Percentiles rank a stretch among this genome's conserved stretches.
Evolutionary conservation across 1,140 invertebrate genomes (phyloP).

Genomic region (Listronotus bonariensis): DNA sequence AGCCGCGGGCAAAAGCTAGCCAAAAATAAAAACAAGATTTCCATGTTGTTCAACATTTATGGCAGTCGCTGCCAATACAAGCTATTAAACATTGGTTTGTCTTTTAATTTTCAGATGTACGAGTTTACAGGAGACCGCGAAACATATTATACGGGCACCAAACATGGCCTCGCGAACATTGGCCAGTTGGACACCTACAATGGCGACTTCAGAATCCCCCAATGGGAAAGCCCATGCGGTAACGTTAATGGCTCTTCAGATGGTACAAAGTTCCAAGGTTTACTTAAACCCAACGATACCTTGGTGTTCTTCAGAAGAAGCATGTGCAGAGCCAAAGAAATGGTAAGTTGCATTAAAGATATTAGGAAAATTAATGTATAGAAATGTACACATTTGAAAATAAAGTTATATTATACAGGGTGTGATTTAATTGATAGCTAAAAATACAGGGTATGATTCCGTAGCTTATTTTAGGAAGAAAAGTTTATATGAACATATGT

Average conservation of each 20-base stretch:
- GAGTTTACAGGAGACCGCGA: constrained; percentile 80
- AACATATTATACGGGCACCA: constrained; percentile 77
- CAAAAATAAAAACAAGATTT: too few species aligned
- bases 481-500: too few species aligned
- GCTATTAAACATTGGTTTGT: too few species aligned
- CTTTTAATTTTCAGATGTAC: constrained; percentile 72
- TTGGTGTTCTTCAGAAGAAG: constrained; percentile 81
- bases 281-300: constrained; percentile 68
- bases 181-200: constrained; percentile 80
- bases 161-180: constrained; percentile 61
- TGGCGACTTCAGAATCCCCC: constrained; percentile 70
- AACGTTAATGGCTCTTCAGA: constrained; percentile 80
- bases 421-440: too few species aligned
- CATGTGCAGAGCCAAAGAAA: constrained; percentile 73
- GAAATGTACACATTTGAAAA: neutral
- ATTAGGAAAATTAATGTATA: neutral
- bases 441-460: too few species aligned
- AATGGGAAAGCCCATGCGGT: constrained; percentile 78
- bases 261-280: constrained; percentile 80
- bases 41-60: too few species aligned
- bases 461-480: too few species aligned
- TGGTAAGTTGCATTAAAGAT: constrained; percentile 62
- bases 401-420: neutral
- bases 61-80: too few species aligned
- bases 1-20: too few species aligned